Conservation (phyloP, 2,888 invertebrate genomes). For the Caenorhabditis afra region DNA sequence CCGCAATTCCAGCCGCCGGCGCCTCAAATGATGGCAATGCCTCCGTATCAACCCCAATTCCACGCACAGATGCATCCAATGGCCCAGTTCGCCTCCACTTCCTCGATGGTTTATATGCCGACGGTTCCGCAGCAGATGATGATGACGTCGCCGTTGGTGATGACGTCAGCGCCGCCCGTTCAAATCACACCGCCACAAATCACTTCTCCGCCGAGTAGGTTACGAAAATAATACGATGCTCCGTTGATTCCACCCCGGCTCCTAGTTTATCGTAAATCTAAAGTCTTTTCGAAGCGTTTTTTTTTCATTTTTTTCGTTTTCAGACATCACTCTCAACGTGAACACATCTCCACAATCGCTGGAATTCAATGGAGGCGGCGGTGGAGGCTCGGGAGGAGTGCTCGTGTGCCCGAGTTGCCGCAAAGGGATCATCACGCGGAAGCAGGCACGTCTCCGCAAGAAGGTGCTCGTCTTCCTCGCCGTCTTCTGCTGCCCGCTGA, state of each 20-base stretch:
- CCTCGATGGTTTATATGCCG: slow-evolving; percentile 32
- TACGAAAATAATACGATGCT: background rate
- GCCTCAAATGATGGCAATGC: background rate
- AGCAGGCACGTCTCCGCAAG: slow-evolving; percentile 39
- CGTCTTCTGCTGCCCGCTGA: slow-evolving; percentile 42
- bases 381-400: background rate
- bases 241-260: background rate
- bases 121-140: slow-evolving; percentile 17
- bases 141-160: slow-evolving; percentile 13
- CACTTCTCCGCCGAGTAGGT: slow-evolving; percentile 23
- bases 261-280: background rate
- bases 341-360: slow-evolving; percentile 29
- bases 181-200: slow-evolving; percentile 30
- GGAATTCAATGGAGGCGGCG: background rate
- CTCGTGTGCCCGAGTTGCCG: slow-evolving; percentile 58
- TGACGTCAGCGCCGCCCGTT: slow-evolving; percentile 24
- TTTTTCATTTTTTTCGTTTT: background rate
- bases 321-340: slow-evolving; percentile 31
- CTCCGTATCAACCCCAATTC: background rate
- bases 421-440: slow-evolving; percentile 47
- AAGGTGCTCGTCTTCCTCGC: slow-evolving; percentile 19
- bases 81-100: slow-evolving; percentile 22
- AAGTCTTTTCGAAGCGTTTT: background rate
- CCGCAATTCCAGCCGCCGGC: slow-evolving; percentile 3
- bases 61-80: slow-evolving; percentile 18